A percentile compares a stretch with the other conserved stretches of the same genome.
These are phyloP conservation scores for Aythya fuligula DNA, from an alignment of 2,797 vertebrate species.

Conservation along the genomic window DNA sequence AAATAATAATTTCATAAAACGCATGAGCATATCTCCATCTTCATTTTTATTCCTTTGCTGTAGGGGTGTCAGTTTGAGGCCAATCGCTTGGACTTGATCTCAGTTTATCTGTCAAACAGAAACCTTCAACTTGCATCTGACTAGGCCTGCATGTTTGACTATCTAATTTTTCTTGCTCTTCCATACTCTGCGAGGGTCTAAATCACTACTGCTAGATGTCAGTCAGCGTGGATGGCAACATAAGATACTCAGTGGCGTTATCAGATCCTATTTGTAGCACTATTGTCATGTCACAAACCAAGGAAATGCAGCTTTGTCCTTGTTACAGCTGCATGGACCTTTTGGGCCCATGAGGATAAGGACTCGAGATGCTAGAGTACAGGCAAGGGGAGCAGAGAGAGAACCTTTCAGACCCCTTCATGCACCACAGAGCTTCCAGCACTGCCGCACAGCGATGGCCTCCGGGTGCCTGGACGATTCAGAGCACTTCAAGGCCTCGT, in stretches of 20 bases:
- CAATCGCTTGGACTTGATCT: neutral
- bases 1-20: neutral
- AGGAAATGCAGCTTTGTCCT: neutral
- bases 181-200: neutral
- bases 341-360: neutral
- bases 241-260: neutral
- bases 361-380: neutral
- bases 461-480: neutral
- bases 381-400: neutral
- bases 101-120: conserved; percentile 16
- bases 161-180: neutral
- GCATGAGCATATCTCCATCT: neutral
- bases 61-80: neutral
- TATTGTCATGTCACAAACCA: neutral
- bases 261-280: neutral
- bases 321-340: neutral
- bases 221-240: neutral
- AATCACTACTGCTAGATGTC: neutral
- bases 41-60: neutral
- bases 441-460: neutral
- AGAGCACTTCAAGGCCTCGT: neutral
- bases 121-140: conserved; percentile 11
- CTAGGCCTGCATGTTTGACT: neutral
- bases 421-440: accelerated
- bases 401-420: neutral